Conservation (phyloP, 35 echinoderm and acorn worm genomes). For the Apostichopus parvimensis region DNA sequence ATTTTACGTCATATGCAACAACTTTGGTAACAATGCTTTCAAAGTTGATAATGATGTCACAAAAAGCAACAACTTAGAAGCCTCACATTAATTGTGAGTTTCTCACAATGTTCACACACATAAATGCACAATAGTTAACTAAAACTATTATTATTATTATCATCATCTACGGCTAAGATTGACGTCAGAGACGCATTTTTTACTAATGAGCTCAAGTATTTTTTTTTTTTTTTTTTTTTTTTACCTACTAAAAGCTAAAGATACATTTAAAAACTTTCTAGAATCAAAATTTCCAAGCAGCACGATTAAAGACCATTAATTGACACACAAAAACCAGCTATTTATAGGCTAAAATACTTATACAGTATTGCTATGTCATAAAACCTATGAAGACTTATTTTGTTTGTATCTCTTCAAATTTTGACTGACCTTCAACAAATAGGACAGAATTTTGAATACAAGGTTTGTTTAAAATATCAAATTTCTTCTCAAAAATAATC, state of each 20-base stretch:
- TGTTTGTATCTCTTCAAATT: too few species aligned
- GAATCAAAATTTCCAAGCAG: conserved; percentile 39
- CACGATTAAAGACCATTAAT: conserved; percentile 13
- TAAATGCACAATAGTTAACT: conserved; percentile 51
- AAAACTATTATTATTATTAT: conserved; percentile 18
- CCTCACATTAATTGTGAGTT: conserved; percentile 52
- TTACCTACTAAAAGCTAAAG: conserved; percentile 38
- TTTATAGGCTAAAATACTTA: conserved; percentile 40
- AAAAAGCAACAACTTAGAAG: conserved; percentile 55
- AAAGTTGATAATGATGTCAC: conserved; percentile 58
- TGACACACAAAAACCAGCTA: conserved; percentile 15
- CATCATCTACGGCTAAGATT: conserved; percentile 1
- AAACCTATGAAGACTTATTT: background rate
- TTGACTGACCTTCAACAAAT: background rate
- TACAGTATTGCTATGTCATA: conserved; percentile 49
- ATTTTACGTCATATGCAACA: conserved; percentile 56
- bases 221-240: background rate
- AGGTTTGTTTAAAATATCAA: background rate
- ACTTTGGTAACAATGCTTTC: conserved; percentile 47
- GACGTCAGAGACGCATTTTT: background rate
- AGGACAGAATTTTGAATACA: conserved; percentile 9
- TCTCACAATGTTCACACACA: conserved; percentile 60
- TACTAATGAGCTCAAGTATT: background rate
- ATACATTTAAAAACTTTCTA: conserved; percentile 39
- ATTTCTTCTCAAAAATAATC: background rate